Conservation (phyloP, 2,797 vertebrate species). For the Thaleichthys pacificus region DNA sequence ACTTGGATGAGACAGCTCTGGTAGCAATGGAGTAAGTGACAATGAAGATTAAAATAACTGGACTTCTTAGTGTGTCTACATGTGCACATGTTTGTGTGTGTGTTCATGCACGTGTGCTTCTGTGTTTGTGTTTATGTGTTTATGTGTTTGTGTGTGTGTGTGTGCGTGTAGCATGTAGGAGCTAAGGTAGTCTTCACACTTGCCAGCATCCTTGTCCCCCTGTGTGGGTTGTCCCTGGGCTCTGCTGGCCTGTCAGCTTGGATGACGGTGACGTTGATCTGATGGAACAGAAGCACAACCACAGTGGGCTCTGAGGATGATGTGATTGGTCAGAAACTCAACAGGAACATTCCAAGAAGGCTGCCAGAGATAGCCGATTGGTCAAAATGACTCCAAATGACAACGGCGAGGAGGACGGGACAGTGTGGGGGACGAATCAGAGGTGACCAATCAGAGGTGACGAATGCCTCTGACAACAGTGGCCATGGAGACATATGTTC, state of each 20-base stretch:
- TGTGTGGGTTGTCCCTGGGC: slow-evolving; percentile 48
- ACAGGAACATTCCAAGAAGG: slow-evolving; percentile 37
- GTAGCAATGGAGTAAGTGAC: slow-evolving; percentile 16
- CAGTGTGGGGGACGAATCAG: slow-evolving; percentile 28
- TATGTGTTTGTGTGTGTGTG: slow-evolving; percentile 26
- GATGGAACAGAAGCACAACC: slow-evolving; percentile 57
- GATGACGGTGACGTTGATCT: slow-evolving; percentile 57
- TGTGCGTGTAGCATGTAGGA: slow-evolving; percentile 33
- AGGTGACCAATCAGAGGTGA: slow-evolving; percentile 37
- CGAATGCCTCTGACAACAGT: slow-evolving; percentile 21
- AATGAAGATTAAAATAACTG: slow-evolving; percentile 36
- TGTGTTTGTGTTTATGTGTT: slow-evolving; percentile 2
- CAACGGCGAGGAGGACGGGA: slow-evolving; percentile 24
- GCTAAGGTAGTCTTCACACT: slow-evolving; percentile 47
- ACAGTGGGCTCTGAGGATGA: slow-evolving; percentile 36
- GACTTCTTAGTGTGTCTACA: slow-evolving; percentile 1
- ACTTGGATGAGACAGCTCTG: slow-evolving; percentile 29
- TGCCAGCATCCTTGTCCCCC: slow-evolving; percentile 41
- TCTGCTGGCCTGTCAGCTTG: slow-evolving; percentile 52
- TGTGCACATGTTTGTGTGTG: slow-evolving; percentile 5
- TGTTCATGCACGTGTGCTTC: neutral
- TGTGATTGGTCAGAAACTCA: slow-evolving; percentile 48
- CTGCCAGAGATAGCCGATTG: slow-evolving; percentile 31
- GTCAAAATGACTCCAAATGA: slow-evolving; percentile 13
- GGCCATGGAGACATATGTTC: slow-evolving; percentile 15